Base-by-base conservation (phyloP, 2,797 vertebrate species). In the Parauchenoglanis ngamensis region DNA sequence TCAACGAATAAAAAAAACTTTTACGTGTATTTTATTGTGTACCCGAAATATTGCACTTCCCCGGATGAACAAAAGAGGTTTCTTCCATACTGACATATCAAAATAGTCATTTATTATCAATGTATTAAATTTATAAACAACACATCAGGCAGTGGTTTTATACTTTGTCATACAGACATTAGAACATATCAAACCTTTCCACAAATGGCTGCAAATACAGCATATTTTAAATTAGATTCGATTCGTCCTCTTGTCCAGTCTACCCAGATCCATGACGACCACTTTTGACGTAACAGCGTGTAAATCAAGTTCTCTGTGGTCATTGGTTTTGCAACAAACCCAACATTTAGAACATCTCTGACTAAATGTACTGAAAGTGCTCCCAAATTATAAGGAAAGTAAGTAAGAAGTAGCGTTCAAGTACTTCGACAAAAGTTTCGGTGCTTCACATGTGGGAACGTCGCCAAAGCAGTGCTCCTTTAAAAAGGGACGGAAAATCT, bases 81-180 rank as follows among this genome's bases (percentile, higher is more conserved):
- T 67, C 35, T 10, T 11, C 1, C 40, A 83, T 89, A 83, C 88
- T 76, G 88, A 92, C 93, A 93, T 94, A 95, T 95, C 93, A 96
- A 96, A 96, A 96, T 96, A 96, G 92, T 93, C 82, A 94, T 96
- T 96, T 96, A 96, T 96, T 96, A 91, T 92, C 93, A 92, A 91
- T 91, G 94, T 96, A 95, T 92, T 96, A 95, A 96, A 95, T 93
- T 95, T 95, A 95, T 92, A 96, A 96, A 96, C 93, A 95, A 96
- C 94, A 95, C 91, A 87, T 94, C 95, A 94, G 95, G 95, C 95
- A 96, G 95, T 96, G 95, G 92, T 95, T 95, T 93, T 91, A 94
- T 91, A 94, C 92, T 89, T 95, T 89, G 94, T 93, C 92, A 91
- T 92, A 94, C 92, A 93, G 92, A 94, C 89, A 91, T 92, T 90